phyloP scores from a whole-genome alignment of 2,797 vertebrate genomes.

The Hippoglossus hippoglossus region DNA sequence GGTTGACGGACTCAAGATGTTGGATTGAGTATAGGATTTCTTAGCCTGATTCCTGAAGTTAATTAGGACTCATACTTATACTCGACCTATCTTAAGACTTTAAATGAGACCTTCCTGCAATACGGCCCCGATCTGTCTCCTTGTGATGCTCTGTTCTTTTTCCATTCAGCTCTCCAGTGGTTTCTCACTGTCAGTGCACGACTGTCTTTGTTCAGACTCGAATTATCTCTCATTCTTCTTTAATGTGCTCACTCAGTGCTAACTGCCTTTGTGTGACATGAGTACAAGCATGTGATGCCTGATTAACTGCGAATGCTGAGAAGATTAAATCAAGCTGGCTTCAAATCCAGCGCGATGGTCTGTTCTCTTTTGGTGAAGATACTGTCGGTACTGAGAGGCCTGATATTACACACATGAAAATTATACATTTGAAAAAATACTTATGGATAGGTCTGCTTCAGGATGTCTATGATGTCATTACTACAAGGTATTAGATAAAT shows the following conservation, averaged over 20 bases:
- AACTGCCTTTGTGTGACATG: conserved; percentile 34
- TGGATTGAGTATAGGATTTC: background rate
- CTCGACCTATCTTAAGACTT: background rate
- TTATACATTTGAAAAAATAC: background rate
- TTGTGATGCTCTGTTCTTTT: conserved; percentile 5
- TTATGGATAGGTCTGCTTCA: too few species aligned
- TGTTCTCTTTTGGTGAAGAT: background rate
- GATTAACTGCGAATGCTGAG: conserved; percentile 34
- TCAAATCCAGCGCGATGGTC: conserved; percentile 2
- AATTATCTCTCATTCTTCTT: conserved; percentile 49
- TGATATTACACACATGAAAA: too few species aligned
- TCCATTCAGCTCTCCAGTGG: conserved; percentile 19
- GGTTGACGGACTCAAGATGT: background rate
- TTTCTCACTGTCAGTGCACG: conserved; percentile 8
- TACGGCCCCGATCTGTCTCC: background rate
- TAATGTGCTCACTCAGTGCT: conserved; percentile 39
- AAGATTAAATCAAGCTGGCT: conserved; percentile 42
- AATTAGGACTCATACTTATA: background rate
- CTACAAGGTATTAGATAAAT: too few species aligned
- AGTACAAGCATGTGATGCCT: conserved; percentile 26
- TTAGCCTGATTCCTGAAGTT: background rate
- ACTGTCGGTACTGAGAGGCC: background rate
- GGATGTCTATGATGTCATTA: too few species aligned
- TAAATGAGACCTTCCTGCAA: background rate
- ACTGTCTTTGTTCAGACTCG: conserved; percentile 42